These are phyloP conservation scores for Andrena hattorfiana DNA, from an alignment of 2,888 invertebrate genomes.

Conservation along the genomic window DNA sequence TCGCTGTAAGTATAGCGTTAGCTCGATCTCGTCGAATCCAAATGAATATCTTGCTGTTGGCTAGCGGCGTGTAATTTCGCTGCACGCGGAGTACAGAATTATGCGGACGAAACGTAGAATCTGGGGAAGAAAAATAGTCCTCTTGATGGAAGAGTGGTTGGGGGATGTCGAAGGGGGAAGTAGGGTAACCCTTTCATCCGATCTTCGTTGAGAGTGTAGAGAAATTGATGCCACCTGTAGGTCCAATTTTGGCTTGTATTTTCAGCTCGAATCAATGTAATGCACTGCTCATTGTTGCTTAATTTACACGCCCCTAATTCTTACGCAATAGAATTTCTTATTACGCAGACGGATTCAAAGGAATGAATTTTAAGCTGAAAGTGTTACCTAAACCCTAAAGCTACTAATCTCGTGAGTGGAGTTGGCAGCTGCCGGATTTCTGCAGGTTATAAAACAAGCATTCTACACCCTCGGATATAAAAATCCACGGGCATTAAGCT, in stretches of 20 bases:
- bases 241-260: too few relatives aligned
- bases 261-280: neutral
- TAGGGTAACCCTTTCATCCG: neutral
- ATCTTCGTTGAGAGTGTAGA: neutral
- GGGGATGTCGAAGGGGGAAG: neutral
- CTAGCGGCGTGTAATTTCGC: slow-evolving; percentile 41
- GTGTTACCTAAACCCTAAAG: too few relatives aligned
- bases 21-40: slow-evolving; percentile 40
- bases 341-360: too few relatives aligned
- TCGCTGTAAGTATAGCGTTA: slow-evolving; percentile 54
- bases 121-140: neutral
- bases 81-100: slow-evolving; percentile 10
- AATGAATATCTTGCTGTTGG: slow-evolving; percentile 46
- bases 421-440: neutral
- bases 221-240: too few relatives aligned
- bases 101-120: slow-evolving; percentile 37
- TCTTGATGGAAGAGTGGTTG: neutral
- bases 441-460: neutral
- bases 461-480: neutral
- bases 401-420: neutral
- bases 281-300: neutral
- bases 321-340: neutral
- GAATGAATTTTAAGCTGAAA: too few relatives aligned
- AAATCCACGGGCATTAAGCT: slow-evolving; percentile 9
- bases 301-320: neutral